A percentile compares a stretch with the other conserved stretches of the same genome.
Evolutionary conservation across 2,888 invertebrate species (phyloP).

Genomic region (Biston stratarius): DNA sequence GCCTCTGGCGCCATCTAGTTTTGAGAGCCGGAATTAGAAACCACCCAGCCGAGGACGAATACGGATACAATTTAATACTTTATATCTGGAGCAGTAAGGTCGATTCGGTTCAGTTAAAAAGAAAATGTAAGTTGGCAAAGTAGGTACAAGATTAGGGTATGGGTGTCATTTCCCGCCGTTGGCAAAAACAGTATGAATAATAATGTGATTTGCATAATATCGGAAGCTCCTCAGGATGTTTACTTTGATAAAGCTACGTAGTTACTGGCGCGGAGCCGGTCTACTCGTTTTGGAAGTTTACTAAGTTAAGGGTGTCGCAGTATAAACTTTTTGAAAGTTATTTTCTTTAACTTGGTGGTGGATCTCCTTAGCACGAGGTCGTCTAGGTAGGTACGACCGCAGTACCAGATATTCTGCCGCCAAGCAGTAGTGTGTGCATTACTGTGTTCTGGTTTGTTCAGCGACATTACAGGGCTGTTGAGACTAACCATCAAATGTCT

Average conservation of each 20-base stretch:
- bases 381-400: too few relatives aligned
- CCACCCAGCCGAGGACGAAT: conserved; percentile 45
- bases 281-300: conserved; percentile 49
- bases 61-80: conserved; percentile 4
- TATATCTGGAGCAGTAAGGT: conserved; percentile 44
- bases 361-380: too few relatives aligned
- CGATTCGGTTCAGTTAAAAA: conserved; percentile 34
- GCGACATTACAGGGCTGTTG: too few relatives aligned
- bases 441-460: too few relatives aligned
- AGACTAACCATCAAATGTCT: too few relatives aligned
- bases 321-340: too few relatives aligned
- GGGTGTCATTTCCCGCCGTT: conserved; percentile 73
- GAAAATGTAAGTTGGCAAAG: conserved; percentile 26
- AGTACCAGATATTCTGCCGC: too few relatives aligned
- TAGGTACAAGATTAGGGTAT: conserved; percentile 76
- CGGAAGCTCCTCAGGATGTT: conserved; percentile 75
- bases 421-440: too few relatives aligned
- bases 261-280: conserved; percentile 46
- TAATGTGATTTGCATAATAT: conserved; percentile 84
- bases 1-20: conserved; percentile 82
- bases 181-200: conserved; percentile 85
- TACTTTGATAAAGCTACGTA: conserved; percentile 75
- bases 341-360: too few relatives aligned
- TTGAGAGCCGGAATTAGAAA: conserved; percentile 59
- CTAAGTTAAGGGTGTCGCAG: conserved; percentile 10